phyloP scores from a whole-genome alignment of 35 echinoderm and acorn worm species.

The Chiridota heheva region DNA sequence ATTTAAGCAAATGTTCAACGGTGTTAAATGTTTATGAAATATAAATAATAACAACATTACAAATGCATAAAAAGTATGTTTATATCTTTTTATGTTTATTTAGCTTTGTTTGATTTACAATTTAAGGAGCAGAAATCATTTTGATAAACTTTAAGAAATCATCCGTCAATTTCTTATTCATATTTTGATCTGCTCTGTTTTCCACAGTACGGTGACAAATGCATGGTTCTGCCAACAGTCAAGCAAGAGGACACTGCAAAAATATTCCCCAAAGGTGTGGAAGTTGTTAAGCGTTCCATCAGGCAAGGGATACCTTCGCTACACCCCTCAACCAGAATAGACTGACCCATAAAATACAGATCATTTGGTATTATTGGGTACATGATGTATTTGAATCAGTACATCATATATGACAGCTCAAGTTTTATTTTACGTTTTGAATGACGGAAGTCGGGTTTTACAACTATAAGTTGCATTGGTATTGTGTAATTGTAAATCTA shows the following conservation, averaged over 20 bases:
- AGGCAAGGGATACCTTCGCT: slow-evolving; percentile 71
- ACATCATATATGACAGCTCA: too few relatives aligned
- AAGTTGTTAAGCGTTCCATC: slow-evolving; percentile 59
- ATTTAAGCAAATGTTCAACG: too few relatives aligned
- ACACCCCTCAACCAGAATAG: slow-evolving; percentile 72
- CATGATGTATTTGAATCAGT: too few relatives aligned
- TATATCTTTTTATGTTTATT: background rate
- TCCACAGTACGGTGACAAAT: slow-evolving; percentile 58
- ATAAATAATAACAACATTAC: background rate
- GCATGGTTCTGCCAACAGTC: slow-evolving; percentile 83
- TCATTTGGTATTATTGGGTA: too few relatives aligned
- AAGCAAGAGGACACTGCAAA: slow-evolving; percentile 61
- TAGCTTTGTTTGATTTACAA: background rate
- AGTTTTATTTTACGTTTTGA: too few relatives aligned
- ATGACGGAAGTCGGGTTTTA: too few relatives aligned
- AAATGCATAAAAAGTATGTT: background rate
- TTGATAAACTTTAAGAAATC: background rate
- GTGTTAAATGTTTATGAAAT: background rate
- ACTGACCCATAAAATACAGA: background rate
- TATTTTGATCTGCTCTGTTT: slow-evolving; percentile 4
- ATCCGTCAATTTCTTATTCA: background rate
- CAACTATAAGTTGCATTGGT: too few relatives aligned
- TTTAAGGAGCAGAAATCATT: background rate
- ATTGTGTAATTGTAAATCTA: too few relatives aligned
- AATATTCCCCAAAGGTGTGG: slow-evolving; percentile 79